Conservation (phyloP, 1,140 invertebrate genomes). For the Apis cerana region DNA sequence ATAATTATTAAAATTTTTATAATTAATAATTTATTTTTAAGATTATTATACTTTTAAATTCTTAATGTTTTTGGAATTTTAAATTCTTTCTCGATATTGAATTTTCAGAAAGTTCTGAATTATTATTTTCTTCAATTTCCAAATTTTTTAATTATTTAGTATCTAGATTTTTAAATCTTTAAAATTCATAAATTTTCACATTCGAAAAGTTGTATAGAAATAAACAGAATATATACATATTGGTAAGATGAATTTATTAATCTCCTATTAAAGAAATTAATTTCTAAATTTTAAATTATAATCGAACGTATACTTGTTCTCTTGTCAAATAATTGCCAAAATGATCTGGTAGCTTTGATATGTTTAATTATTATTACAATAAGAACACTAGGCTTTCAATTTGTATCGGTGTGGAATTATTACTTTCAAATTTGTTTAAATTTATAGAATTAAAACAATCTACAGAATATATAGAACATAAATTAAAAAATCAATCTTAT, state of each 20-base stretch:
- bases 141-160: not conserved
- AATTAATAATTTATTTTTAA: too few relatives aligned
- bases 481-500: not conserved
- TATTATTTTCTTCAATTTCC: not conserved
- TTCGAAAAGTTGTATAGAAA: not conserved
- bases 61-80: not conserved
- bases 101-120: not conserved
- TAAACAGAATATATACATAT: not conserved
- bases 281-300: not conserved
- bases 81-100: too few relatives aligned
- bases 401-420: not conserved
- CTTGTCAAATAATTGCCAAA: not conserved
- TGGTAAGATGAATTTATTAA: too few relatives aligned
- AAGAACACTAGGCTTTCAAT: not conserved
- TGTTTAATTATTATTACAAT: conserved; percentile 21
- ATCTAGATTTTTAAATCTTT: not conserved
- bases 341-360: not conserved
- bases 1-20: not conserved
- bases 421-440: conserved; percentile 8
- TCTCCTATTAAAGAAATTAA: not conserved
- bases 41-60: not conserved
- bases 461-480: too few relatives aligned
- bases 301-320: not conserved
- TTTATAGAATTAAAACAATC: conserved; percentile 12
- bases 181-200: not conserved